Percentiles rank a stretch among this genome's conserved stretches.
phyloP scores from a whole-genome alignment of 2,888 invertebrate species.

The Drosophila hamatofila region DNA sequence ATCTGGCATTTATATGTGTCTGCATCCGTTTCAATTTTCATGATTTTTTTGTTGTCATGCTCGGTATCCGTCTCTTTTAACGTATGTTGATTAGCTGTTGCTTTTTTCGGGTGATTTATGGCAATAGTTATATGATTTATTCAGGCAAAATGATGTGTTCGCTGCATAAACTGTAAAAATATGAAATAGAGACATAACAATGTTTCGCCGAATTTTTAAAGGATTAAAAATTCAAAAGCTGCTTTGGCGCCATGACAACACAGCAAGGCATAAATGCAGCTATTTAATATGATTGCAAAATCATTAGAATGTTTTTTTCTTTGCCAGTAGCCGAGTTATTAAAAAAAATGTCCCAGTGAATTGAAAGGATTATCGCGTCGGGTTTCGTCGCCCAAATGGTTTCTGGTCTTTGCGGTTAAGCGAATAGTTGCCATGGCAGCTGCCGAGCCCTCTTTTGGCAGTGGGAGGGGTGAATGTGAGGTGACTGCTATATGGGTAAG shows the following conservation, averaged over 20 bases:
- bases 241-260: slow-evolving; percentile 2
- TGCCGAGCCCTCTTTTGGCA: slow-evolving; percentile 6
- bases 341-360: slow-evolving; percentile 55
- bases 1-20: slow-evolving; percentile 22
- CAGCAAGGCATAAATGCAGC: slow-evolving; percentile 1
- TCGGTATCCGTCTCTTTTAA: slow-evolving; percentile 4
- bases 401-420: slow-evolving; percentile 53
- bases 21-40: slow-evolving; percentile 60
- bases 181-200: background rate
- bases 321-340: background rate
- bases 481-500: slow-evolving; percentile 4
- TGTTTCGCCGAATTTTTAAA: background rate
- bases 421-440: slow-evolving; percentile 43
- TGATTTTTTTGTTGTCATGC: slow-evolving; percentile 18
- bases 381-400: slow-evolving; percentile 45
- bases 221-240: background rate
- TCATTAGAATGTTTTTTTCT: slow-evolving; percentile 8
- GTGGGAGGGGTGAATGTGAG: background rate
- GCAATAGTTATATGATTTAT: slow-evolving; percentile 23
- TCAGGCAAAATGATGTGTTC: slow-evolving; percentile 2
- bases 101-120: slow-evolving; percentile 33
- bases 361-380: slow-evolving; percentile 69
- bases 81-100: slow-evolving; percentile 59
- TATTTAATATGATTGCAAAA: slow-evolving; percentile 18
- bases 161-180: background rate